Percentiles rank a stretch among this genome's conserved stretches.
Evolutionary conservation across 2,888 invertebrate species (phyloP).

Genomic region (Acrobasis repandana): DNA sequence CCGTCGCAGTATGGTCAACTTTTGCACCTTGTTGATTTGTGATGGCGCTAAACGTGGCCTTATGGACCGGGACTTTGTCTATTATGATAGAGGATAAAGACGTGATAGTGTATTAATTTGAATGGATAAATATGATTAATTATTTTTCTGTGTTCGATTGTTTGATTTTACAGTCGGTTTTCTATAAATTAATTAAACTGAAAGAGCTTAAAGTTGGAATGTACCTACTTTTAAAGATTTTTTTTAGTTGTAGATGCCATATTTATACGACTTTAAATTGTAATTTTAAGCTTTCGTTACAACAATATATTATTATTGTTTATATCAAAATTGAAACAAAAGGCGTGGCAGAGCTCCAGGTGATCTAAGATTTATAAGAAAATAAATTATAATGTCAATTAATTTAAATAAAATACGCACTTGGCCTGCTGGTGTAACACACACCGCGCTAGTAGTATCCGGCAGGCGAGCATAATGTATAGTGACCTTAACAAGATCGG

Average conservation of each 20-base stretch:
- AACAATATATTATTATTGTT: background rate
- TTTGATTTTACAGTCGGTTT: too few species aligned
- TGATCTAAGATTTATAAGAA: constrained; percentile 47
- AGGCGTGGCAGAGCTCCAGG: constrained; percentile 58
- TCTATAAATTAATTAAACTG: too few species aligned
- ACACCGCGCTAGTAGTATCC: constrained; percentile 42
- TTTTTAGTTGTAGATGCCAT: background rate
- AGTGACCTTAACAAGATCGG: constrained; percentile 63
- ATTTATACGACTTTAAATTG: background rate
- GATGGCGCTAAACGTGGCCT: too few species aligned
- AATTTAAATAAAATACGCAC: constrained; percentile 43
- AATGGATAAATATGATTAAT: too few species aligned
- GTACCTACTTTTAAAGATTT: too few species aligned
- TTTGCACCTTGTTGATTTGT: too few species aligned
- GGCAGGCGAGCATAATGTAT: constrained; percentile 52
- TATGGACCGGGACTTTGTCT: too few species aligned
- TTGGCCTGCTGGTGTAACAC: constrained; percentile 45
- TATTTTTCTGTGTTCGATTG: too few species aligned
- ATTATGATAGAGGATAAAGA: too few species aligned
- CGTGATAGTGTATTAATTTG: too few species aligned
- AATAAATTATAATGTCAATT: constrained; percentile 53
- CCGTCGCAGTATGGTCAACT: too few species aligned
- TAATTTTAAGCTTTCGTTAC: background rate
- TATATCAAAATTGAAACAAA: constrained; percentile 28
- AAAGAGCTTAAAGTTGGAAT: too few species aligned